These are phyloP conservation scores for Brachionus sp. DNA, from an alignment of 1,140 invertebrate species.

Conservation along the genomic window DNA sequence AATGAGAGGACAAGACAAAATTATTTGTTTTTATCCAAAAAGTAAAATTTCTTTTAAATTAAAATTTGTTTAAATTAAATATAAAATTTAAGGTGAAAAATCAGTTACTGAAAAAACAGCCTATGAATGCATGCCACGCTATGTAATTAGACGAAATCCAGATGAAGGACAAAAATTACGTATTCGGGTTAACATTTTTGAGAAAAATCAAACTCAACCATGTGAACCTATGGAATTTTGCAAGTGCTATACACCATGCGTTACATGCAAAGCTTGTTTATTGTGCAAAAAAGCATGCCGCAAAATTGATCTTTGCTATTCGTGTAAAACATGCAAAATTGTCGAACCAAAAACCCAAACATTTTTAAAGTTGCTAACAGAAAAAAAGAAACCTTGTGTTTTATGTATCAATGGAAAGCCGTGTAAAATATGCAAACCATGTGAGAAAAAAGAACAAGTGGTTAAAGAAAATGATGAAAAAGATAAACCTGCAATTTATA, in stretches of 20 bases:
- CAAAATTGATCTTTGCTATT: neutral
- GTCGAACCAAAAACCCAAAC: neutral
- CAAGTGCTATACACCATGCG: neutral
- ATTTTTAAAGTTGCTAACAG: neutral
- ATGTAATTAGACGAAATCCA: slow-evolving; percentile 9
- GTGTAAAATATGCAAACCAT: neutral
- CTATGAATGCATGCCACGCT: neutral
- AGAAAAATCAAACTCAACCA: neutral
- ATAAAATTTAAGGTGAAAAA: neutral
- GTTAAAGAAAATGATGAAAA: neutral
- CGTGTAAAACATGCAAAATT: neutral
- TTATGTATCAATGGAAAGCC: slow-evolving; percentile 22
- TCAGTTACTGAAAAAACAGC: neutral
- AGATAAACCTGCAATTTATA: neutral
- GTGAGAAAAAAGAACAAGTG: neutral
- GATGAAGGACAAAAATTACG: neutral
- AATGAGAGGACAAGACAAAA: slow-evolving; percentile 36
- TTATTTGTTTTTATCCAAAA: slow-evolving; percentile 22
- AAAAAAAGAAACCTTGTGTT: slow-evolving; percentile 11
- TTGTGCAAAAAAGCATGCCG: neutral
- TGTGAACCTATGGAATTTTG: neutral
- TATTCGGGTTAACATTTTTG: neutral
- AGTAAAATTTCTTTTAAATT: neutral
- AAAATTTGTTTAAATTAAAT: neutral
- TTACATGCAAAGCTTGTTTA: neutral